Base-by-base conservation (phyloP, 2,113 vertebrate genomes). In the Columba livia region DNA sequence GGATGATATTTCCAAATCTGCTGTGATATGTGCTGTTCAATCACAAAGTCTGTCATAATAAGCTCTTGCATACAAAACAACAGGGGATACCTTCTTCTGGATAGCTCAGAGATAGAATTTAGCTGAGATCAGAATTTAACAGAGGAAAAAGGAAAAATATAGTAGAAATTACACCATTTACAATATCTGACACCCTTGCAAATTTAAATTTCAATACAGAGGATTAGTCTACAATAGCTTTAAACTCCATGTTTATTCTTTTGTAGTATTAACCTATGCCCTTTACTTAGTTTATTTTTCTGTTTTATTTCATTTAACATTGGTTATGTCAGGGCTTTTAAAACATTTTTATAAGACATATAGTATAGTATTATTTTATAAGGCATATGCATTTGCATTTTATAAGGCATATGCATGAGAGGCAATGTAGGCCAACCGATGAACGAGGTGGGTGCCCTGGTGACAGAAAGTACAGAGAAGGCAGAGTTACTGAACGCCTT, bases 1-100 rank as follows among this genome's bases (percentile, higher is more conserved):
- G 73, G 65, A 44, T 64, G 73, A 31, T 69, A 61, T 91, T 89
- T 89, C 66, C 66, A 92, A 88, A 21, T 72, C 61, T 92, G 50
- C 47, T 79, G 6, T 40, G 50, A 10, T 79, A 58, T 53, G 44
- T 88, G 58, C 42, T 88, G 47, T 50, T 84, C 69, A 87, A 23
- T 50, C 70, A 67, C 51, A 53, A 82, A 87, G n/a, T 61, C 47
- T 89, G 34, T 60, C 34, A 47, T 11, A 62, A 89, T 74, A 65
- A 78, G 38, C 23, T 48, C 10, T 7, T 87, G 61, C 38, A 61
- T 69, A 32, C 2, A 72, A 64, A 93, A 75, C 16, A 88, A 66
- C 10, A 51, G 23, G 15, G 9, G 65, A 25, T 65, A 67, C 7
- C 14, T 60, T 71, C 26, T 58, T 92, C 21, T 0, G 11, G 23